A percentile compares a stretch with the other conserved stretches of the same genome.
Evolutionary conservation across 1,140 invertebrate species (phyloP).

Genomic region (Dermatophagoides farinae): DNA sequence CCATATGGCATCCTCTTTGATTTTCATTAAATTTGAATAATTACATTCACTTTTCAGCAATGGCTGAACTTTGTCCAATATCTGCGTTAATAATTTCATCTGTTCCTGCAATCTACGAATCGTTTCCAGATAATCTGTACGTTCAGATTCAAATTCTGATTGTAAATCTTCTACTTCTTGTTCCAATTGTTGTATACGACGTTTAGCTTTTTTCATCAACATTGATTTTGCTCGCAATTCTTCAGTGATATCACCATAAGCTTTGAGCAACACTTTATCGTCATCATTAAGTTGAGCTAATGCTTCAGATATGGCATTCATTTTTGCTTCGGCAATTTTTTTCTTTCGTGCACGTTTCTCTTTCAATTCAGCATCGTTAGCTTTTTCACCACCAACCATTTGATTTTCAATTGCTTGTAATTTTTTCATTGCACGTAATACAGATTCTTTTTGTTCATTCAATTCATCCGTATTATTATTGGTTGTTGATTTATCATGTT

Average conservation of each 20-base stretch:
- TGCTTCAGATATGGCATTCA: conserved; percentile 35
- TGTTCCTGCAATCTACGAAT: conserved; percentile 53
- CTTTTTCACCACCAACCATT: conserved; percentile 57
- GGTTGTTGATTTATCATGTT: conserved; percentile 19
- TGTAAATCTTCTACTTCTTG: conserved; percentile 55
- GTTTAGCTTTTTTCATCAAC: conserved; percentile 41
- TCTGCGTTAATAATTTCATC: conserved; percentile 42
- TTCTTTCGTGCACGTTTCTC: conserved; percentile 40
- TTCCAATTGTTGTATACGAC: conserved; percentile 42
- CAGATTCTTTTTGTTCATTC: not conserved
- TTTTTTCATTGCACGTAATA: conserved; percentile 24
- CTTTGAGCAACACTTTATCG: conserved; percentile 39
- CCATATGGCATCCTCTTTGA: conserved; percentile 48
- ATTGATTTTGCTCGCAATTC: conserved; percentile 50
- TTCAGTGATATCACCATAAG: conserved; percentile 52
- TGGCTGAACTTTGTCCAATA: conserved; percentile 47
- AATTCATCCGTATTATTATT: not conserved
- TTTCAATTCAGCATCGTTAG: conserved; percentile 39
- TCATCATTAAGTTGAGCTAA: conserved; percentile 47
- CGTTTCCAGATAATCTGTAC: conserved; percentile 53
- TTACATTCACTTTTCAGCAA: conserved; percentile 50
- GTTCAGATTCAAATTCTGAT: conserved; percentile 58
- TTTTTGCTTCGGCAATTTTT: conserved; percentile 42
- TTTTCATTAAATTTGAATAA: conserved; percentile 43
- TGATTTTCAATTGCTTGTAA: conserved; percentile 45